Evolutionary conservation across 2,888 invertebrate species (phyloP).

Genomic region (Leptothorax acervorum): DNA sequence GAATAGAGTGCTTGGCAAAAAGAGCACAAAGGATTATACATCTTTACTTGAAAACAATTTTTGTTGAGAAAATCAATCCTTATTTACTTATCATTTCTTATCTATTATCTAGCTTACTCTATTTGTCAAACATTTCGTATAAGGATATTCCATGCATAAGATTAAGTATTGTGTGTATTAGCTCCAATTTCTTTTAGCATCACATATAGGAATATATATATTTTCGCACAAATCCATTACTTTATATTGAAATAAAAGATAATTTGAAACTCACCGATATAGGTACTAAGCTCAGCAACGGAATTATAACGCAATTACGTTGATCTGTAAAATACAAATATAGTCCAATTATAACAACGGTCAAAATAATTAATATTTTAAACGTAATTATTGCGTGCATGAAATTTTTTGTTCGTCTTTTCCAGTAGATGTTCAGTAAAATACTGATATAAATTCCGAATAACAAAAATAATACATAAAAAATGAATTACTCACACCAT

Average conservation of each 20-base stretch:
- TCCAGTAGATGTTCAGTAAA: not conserved
- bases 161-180: not conserved
- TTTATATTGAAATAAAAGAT: not conserved
- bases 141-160: not conserved
- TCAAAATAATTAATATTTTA: no score
- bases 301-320: not conserved
- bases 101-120: not conserved
- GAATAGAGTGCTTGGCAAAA: not conserved
- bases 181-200: not conserved
- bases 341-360: no score
- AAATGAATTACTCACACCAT: no score
- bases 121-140: not conserved
- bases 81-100: not conserved
- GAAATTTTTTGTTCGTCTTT: not conserved
- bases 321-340: no score
- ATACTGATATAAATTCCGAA: no score
- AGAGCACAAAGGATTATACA: not conserved
- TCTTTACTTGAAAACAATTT: not conserved
- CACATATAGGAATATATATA: not conserved
- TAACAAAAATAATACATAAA: no score
- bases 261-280: not conserved
- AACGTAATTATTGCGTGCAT: no score
- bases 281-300: not conserved
- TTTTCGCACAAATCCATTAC: not conserved
- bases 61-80: not conserved